Percentiles rank a stretch among this genome's conserved stretches.
phyloP scores from a whole-genome alignment of 2,797 vertebrate genomes.

The Serranus cabrilla region DNA sequence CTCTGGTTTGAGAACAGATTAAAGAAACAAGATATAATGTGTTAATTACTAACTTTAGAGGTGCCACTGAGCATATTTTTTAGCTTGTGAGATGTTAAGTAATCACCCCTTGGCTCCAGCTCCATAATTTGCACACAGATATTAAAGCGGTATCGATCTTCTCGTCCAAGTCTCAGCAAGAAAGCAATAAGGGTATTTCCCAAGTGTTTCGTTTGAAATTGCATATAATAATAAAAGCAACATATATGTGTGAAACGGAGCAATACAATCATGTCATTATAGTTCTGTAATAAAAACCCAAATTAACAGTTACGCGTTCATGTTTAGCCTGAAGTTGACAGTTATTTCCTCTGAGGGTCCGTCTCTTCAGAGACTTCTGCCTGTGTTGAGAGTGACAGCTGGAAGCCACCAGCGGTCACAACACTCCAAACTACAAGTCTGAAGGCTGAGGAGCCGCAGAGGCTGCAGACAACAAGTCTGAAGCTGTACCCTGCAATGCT shows the following conservation, averaged over 20 bases:
- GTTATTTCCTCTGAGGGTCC: not conserved
- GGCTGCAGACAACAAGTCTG: constrained; percentile 17
- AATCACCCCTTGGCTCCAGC: not conserved
- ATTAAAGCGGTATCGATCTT: not conserved
- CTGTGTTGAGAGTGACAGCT: constrained; percentile 16
- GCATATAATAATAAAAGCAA: no score
- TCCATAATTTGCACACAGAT: not conserved
- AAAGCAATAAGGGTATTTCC: not conserved
- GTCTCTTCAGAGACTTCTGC: not conserved
- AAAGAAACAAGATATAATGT: not conserved
- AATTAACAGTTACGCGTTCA: not conserved
- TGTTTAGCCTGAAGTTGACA: not conserved
- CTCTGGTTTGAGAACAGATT: not conserved
- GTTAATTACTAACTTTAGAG: not conserved
- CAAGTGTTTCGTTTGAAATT: no score
- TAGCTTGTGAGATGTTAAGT: not conserved
- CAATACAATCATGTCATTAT: no score
- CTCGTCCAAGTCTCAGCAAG: not conserved
- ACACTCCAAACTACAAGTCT: constrained; percentile 9
- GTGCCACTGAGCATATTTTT: not conserved
- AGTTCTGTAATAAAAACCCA: not conserved
- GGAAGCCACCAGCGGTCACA: constrained; percentile 14
- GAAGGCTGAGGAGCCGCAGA: constrained; percentile 4
- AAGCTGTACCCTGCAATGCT: constrained; percentile 1
- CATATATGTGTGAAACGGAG: no score